Base-by-base conservation (phyloP, 1,140 invertebrate species). In the Scaptodrosophila lebanonensis region DNA sequence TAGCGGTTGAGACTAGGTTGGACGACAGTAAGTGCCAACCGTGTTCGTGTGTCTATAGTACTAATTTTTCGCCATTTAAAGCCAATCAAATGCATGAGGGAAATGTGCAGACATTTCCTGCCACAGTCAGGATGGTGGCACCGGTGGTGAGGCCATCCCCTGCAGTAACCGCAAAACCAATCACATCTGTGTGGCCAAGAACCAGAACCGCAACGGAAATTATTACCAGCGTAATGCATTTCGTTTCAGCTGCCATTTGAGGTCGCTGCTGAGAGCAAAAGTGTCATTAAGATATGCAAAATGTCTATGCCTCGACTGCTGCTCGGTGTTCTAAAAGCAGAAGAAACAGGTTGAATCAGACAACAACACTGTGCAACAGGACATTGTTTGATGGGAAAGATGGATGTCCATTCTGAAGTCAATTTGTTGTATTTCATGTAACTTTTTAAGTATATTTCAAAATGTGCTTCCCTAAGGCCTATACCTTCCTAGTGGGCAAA, bases 51-150 rank as follows among this genome's bases (percentile, higher is more conserved):
- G 9, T 9, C 13, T 33, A 33, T 17, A 16, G 15, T 42, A 51
- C 49, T 49, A 56, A 62, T 57, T 57, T 25, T 54, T 44, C 50
- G 40, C 51, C 16, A 61, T 62, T 62, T 52, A 45, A 45, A 53
- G 63, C 64, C 75, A 79, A 79, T 79, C 75, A 79, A 58, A 20
- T 43, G 48, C 51, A 42, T 33, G 43, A 32, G 22, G 63, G 49
- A 67, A 54, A 72, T 65, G 53, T 56, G 47, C 63, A 58, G 43
- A 64, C 54, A 63, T 77, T 77, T 77, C 72, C 72, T 40, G 59
- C 62, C 47, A 43, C 38, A 48, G 72, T 71, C 40, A 40, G 25
- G 63, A 63, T 47, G 48, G 42, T 38, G 35, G 29, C 35, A 38
- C 35, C 16, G 49, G n/a, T n/a, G n/a, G n/a, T n/a, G n/a, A n/a